These are phyloP conservation scores for Folsomia candida DNA, from an alignment of 2,888 invertebrate genomes.

Conservation along the genomic window DNA sequence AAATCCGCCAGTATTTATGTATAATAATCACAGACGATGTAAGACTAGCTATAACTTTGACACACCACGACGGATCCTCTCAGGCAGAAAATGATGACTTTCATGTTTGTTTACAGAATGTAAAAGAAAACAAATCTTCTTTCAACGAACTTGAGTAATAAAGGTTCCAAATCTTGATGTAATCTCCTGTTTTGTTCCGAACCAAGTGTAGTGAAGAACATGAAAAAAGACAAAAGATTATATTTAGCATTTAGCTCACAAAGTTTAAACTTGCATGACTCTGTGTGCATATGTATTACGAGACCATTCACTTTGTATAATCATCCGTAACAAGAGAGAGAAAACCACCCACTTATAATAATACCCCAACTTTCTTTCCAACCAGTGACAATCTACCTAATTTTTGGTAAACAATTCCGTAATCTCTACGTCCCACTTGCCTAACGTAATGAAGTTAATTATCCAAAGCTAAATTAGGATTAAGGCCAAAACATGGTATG, in stretches of 20 bases:
- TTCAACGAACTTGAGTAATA: not conserved
- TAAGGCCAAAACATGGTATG: not conserved
- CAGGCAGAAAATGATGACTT: not conserved
- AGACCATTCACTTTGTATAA: too few relatives aligned
- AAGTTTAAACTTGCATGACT: too few relatives aligned
- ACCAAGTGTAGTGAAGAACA: not conserved
- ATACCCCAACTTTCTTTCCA: too few relatives aligned
- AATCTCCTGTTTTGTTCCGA: not conserved
- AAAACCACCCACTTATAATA: too few relatives aligned
- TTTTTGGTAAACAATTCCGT: too few relatives aligned
- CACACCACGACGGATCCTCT: not conserved
- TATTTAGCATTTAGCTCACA: conserved; percentile 1
- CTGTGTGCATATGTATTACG: too few relatives aligned
- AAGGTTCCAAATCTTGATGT: not conserved
- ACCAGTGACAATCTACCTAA: too few relatives aligned
- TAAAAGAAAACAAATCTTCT: not conserved
- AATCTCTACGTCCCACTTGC: too few relatives aligned
- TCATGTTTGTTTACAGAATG: not conserved
- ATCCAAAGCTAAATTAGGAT: not conserved
- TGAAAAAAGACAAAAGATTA: conserved; percentile 3
- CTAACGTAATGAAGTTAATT: not conserved
- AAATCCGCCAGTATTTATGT: not conserved
- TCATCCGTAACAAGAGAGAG: too few relatives aligned
- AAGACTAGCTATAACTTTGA: not conserved
- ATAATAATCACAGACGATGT: not conserved